Conservation (phyloP, 2,113 vertebrate species). For the Pseudopodoces humilis region DNA sequence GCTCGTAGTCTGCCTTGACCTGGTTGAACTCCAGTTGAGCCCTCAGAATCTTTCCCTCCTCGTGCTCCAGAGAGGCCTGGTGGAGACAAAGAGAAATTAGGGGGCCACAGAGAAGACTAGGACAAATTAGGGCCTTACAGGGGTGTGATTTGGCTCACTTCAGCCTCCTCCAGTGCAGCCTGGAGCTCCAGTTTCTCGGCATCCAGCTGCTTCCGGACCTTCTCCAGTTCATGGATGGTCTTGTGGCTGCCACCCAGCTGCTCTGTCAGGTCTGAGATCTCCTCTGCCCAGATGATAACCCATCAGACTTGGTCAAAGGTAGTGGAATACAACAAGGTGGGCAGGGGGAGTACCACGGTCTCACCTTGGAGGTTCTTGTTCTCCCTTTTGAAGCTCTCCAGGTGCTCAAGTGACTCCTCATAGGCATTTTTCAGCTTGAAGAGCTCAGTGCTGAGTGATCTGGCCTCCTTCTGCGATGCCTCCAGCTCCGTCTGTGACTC, state of each 20-base stretch:
- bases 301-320: background rate
- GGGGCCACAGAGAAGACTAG: background rate
- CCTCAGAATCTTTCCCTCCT: slow-evolving; percentile 92
- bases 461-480: slow-evolving; percentile 88
- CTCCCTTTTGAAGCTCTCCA: slow-evolving; percentile 79
- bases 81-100: background rate
- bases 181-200: slow-evolving; percentile 89
- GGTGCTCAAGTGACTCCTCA: slow-evolving; percentile 88
- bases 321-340: background rate
- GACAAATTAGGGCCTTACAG: background rate
- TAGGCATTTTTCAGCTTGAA: slow-evolving; percentile 94
- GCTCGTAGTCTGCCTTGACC: slow-evolving; percentile 86
- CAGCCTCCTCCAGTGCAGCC: slow-evolving; percentile 87
- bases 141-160: slow-evolving; percentile 62
- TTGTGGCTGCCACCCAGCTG: slow-evolving; percentile 85
- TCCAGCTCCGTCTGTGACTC: slow-evolving; percentile 90
- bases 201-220: slow-evolving; percentile 85
- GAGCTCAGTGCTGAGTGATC: slow-evolving; percentile 88
- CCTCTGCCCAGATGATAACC: slow-evolving; percentile 47
- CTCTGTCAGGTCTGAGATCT: slow-evolving; percentile 89
- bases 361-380: slow-evolving; percentile 82
- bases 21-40: slow-evolving; percentile 90
- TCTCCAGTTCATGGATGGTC: slow-evolving; percentile 87
- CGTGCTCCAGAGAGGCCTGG: slow-evolving; percentile 88
- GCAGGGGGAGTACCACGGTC: fast-evolving